Evolutionary conservation across 2,888 invertebrate genomes (phyloP).

Genomic region (Synanthedon formicaeformis): DNA sequence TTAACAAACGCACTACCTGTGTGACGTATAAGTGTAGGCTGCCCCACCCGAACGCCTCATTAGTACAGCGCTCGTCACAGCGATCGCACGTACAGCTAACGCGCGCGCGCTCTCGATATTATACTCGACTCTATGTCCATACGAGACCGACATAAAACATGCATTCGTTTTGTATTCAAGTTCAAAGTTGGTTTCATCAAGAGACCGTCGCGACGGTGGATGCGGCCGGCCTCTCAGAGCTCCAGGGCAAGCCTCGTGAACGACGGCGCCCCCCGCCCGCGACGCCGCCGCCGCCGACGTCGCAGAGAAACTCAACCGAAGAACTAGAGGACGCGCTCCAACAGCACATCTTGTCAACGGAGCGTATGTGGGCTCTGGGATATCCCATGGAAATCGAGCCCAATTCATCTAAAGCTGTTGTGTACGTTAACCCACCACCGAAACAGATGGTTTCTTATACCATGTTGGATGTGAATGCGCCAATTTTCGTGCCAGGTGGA

Average conservation of each 20-base stretch:
- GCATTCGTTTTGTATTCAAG: slow-evolving; percentile 56
- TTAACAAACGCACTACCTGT: slow-evolving; percentile 63
- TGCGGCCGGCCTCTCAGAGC: slow-evolving; percentile 51
- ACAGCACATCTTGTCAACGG: slow-evolving; percentile 72
- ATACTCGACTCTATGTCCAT: slow-evolving; percentile 64
- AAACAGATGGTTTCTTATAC: slow-evolving; percentile 42
- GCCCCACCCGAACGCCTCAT: slow-evolving; percentile 62
- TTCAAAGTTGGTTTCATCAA: slow-evolving; percentile 62
- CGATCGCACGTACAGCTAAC: slow-evolving; percentile 58
- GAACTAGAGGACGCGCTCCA: slow-evolving; percentile 70
- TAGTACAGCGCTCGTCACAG: slow-evolving; percentile 66
- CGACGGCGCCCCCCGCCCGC: slow-evolving; percentile 55
- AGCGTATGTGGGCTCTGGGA: slow-evolving; percentile 75
- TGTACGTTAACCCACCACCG: slow-evolving; percentile 71
- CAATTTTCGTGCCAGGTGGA: slow-evolving; percentile 73
- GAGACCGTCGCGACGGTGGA: slow-evolving; percentile 58
- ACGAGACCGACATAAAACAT: slow-evolving; percentile 53
- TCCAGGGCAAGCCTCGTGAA: slow-evolving; percentile 47
- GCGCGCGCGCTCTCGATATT: slow-evolving; percentile 42
- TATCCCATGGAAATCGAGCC: slow-evolving; percentile 77
- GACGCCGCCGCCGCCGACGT: slow-evolving; percentile 57
- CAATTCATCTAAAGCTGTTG: slow-evolving; percentile 72
- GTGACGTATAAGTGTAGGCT: slow-evolving; percentile 63
- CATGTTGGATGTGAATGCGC: slow-evolving; percentile 75
- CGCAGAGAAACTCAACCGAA: slow-evolving; percentile 68